phyloP scores from a whole-genome alignment of 2,888 invertebrate genomes.

The Ochropleura leucogaster region DNA sequence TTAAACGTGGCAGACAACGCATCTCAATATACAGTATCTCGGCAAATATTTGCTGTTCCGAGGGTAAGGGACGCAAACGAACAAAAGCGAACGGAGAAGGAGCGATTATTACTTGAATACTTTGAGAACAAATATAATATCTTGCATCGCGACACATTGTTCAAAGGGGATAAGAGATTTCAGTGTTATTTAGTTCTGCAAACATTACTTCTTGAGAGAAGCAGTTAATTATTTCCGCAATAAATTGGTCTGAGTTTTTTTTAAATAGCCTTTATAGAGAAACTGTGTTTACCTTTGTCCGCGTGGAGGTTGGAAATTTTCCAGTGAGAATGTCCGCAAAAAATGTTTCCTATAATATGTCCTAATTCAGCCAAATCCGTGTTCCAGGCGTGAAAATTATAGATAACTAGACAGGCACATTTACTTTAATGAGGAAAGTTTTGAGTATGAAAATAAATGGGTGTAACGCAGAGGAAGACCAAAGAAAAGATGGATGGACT shows the following conservation, averaged over 20 bases:
- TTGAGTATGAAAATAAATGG: too few relatives aligned
- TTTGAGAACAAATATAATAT: constrained; percentile 69
- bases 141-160: constrained; percentile 57
- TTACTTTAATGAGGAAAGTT: too few relatives aligned
- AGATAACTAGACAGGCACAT: too few relatives aligned
- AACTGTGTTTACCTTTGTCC: neutral
- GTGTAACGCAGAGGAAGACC: too few relatives aligned
- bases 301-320: neutral
- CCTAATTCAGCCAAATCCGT: neutral
- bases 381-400: too few relatives aligned
- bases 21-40: constrained; percentile 75
- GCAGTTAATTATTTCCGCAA: constrained; percentile 13
- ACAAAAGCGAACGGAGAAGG: constrained; percentile 73
- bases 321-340: neutral
- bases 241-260: neutral
- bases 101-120: constrained; percentile 75
- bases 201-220: constrained; percentile 1
- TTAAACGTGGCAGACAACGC: constrained; percentile 72
- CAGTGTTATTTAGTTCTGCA: constrained; percentile 35
- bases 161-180: constrained; percentile 43
- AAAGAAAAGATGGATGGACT: too few relatives aligned
- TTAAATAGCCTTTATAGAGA: neutral
- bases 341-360: neutral
- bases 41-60: constrained; percentile 74
- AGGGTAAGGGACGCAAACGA: constrained; percentile 70